These are phyloP conservation scores for Acestrorhynchus altus DNA, from an alignment of 2,797 vertebrate genomes.

Conservation along the genomic window DNA sequence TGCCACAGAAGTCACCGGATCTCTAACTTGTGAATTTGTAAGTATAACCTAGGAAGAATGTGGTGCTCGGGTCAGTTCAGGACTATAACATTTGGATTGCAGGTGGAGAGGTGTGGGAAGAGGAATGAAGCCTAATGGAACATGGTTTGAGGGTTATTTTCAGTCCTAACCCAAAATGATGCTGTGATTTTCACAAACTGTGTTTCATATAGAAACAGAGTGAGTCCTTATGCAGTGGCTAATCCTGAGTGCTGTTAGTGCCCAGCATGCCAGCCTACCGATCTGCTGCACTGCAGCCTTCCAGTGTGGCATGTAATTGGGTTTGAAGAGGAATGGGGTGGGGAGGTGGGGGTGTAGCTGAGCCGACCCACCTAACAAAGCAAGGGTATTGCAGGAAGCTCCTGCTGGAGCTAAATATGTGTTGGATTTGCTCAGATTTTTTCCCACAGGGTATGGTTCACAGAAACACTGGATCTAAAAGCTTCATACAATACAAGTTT, in stretches of 20 bases:
- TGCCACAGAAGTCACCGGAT: not conserved
- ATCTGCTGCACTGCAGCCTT: conserved; percentile 51
- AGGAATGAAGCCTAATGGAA: conserved; percentile 28
- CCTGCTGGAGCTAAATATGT: not conserved
- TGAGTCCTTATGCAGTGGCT: conserved; percentile 22
- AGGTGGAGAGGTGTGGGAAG: conserved; percentile 6
- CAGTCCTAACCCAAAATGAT: conserved; percentile 14
- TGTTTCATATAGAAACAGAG: conserved; percentile 21
- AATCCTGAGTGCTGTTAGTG: conserved; percentile 32
- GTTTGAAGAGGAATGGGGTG: conserved; percentile 44
- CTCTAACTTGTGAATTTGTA: not conserved
- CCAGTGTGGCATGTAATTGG: conserved; percentile 58
- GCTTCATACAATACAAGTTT: not conserved
- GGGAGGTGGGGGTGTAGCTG: conserved; percentile 16
- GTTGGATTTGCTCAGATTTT: conserved; percentile 26
- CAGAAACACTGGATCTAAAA: not conserved
- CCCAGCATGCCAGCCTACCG: conserved; percentile 25
- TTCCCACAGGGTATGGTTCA: not conserved
- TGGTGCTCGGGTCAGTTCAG: not conserved
- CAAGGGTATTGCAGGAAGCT: conserved; percentile 24
- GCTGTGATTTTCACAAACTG: not conserved
- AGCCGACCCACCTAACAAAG: conserved; percentile 36
- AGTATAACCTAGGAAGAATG: not conserved
- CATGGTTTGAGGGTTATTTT: not conserved
- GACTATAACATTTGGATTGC: conserved; percentile 15